Evolutionary conservation across 92 coral and sea anemone genomes (phyloP).

Genomic region (Phenganax marumi): DNA sequence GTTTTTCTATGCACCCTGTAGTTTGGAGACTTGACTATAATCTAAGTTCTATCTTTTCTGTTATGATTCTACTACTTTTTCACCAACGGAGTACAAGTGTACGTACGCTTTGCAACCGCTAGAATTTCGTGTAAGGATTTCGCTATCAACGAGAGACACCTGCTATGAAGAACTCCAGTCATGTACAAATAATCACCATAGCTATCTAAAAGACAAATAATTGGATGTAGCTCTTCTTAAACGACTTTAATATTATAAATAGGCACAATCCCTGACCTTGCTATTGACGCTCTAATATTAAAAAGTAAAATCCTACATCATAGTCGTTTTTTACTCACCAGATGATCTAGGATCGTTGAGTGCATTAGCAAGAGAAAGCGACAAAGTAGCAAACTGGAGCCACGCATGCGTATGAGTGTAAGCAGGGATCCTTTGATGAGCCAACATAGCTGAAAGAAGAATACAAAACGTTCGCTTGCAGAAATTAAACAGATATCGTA

Average conservation of each 20-base stretch:
- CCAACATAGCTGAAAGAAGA: background rate
- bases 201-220: constrained; percentile 45
- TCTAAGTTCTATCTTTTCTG: too few relatives aligned
- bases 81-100: too few relatives aligned
- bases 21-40: too few relatives aligned
- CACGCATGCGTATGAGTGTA: constrained; percentile 96
- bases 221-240: too few relatives aligned
- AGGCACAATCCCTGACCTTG: too few relatives aligned
- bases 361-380: constrained; percentile 75
- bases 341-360: constrained; percentile 76
- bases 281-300: too few relatives aligned
- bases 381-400: constrained; percentile 88
- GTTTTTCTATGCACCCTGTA: too few relatives aligned
- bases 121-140: constrained; percentile 65
- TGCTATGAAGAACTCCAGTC: constrained; percentile 84
- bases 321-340: constrained; percentile 50
- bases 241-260: background rate
- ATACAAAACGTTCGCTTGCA: background rate
- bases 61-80: too few relatives aligned
- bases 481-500: background rate
- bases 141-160: constrained; percentile 70
- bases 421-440: constrained; percentile 22
- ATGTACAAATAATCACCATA: constrained; percentile 81
- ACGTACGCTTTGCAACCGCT: constrained; percentile 62
- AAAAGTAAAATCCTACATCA: too few relatives aligned